Percentiles rank a stretch among this genome's conserved stretches.
Conservation (phyloP, 2,888 invertebrate species). For the Brachyptera risi region DNA sequence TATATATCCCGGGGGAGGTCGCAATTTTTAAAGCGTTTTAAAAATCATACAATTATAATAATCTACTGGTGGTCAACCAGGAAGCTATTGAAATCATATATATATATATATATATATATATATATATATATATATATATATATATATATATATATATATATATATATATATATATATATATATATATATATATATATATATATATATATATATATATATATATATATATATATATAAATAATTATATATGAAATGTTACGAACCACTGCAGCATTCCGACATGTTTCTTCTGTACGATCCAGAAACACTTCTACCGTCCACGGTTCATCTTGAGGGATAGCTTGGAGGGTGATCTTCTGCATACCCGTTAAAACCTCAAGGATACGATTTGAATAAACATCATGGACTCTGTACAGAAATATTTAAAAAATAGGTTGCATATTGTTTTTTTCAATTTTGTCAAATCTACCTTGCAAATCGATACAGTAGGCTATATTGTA, state of each 20-base stretch:
- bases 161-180: too few species aligned
- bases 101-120: too few species aligned
- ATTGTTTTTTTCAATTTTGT: background rate
- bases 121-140: too few species aligned
- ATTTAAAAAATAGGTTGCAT: background rate
- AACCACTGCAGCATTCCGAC: constrained; percentile 55
- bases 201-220: too few species aligned
- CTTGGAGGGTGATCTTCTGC: constrained; percentile 78
- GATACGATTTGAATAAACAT: constrained; percentile 87
- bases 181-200: too few species aligned
- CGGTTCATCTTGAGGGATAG: constrained; percentile 72
- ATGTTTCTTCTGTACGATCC: constrained; percentile 75
- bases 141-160: too few species aligned
- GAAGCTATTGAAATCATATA: too few species aligned
- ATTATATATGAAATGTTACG: constrained; percentile 27
- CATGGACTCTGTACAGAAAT: constrained; percentile 70
- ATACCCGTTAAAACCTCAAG: constrained; percentile 82
- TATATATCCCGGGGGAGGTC: too few species aligned
- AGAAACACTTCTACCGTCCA: constrained; percentile 86
- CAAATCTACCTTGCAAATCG: background rate
- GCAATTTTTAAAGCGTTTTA: too few species aligned
- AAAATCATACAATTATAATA: too few species aligned
- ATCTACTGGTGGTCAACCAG: too few species aligned
- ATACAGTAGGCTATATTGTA: background rate
- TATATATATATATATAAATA: too few species aligned